A percentile compares a stretch with the other conserved stretches of the same genome.
phyloP scores from a whole-genome alignment of 2,113 vertebrate genomes.

The Phrynocephalus versicolor region DNA sequence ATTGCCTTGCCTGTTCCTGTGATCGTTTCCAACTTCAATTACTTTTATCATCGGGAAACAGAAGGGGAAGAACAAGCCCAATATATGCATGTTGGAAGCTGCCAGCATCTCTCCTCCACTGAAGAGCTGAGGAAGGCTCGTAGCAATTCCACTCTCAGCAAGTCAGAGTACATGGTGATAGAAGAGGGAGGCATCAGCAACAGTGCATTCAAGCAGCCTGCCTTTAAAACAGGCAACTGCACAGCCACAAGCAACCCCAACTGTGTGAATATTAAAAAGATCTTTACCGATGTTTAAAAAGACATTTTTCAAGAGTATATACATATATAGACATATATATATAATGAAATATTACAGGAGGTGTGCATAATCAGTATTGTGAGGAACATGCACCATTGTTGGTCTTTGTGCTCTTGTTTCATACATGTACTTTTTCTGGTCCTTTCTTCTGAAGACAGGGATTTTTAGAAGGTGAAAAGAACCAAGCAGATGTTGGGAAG shows the following conservation, averaged over 20 bases:
- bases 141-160: constrained; percentile 93
- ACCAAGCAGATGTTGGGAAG: constrained; percentile 53
- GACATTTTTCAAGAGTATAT: constrained; percentile 15
- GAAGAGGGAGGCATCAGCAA: constrained; percentile 89
- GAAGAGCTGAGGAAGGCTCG: constrained; percentile 90
- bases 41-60: constrained; percentile 96
- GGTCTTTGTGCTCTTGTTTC: constrained; percentile 78
- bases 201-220: constrained; percentile 89
- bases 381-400: constrained; percentile 74
- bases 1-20: constrained; percentile 95
- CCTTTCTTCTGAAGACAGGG: constrained; percentile 64
- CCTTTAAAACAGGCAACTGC: constrained; percentile 83
- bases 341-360: constrained; percentile 48
- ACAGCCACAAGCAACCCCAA: constrained; percentile 87
- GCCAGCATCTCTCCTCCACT: constrained; percentile 87
- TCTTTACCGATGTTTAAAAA: constrained; percentile 95
- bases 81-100: constrained; percentile 93
- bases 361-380: constrained; percentile 65
- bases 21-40: constrained; percentile 99
- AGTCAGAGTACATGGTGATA: constrained; percentile 97
- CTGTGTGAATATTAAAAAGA: constrained; percentile 94
- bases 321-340: constrained; percentile 14
- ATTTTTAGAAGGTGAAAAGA: constrained; percentile 61
- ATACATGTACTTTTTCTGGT: constrained; percentile 67
- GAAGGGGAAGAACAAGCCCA: constrained; percentile 98